Base-by-base conservation (phyloP, 2,888 invertebrate species). In the Plusia festucae region DNA sequence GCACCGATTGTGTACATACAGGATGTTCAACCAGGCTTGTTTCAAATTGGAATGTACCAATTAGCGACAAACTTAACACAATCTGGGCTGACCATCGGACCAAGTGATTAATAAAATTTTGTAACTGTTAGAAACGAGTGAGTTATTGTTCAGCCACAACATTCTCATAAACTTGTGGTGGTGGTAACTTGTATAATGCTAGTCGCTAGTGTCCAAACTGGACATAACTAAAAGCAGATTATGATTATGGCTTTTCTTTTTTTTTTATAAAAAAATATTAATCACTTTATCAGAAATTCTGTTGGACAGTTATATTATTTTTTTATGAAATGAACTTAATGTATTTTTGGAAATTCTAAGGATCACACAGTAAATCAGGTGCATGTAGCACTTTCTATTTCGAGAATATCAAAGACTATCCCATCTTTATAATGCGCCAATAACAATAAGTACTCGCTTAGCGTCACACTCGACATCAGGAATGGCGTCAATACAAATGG, bases 21-120 rank as follows among this genome's bases (percentile, higher is more conserved):
- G 49, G 40, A 16, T 8, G 51, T 58, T 30, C 54, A 68, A 57
- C 57, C 52, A 40, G 24, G 34, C 44, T 51, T 44, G 58, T 62
- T 74, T 34, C 62, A 44, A 40, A 62, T 68, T 62, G 54, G 62
- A 71, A 58, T 70, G 74, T 57, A 68, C 56, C 56, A 44, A 63
- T 68, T 62, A 44, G 54, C 52, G 46, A 49, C 20, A 49, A 49
- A 49, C 46, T 49, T 18, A 49, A 49, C 46, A 49, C 46, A 49
- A 49, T 18, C 46, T 20, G 18, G 18, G 20, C 46, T 49, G 18
- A 49, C 18, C 46, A 49, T 49, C 46, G 11, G 46, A 49, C 46
- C 20, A 49, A 49, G 46, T 20, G 46, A 20, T 49, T 20, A 49
- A 49, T 49, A 49, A 20, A 49, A 20, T 49, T 30, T 11, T 18